Evolutionary conservation across 1,140 invertebrate species (phyloP), one percentile per base, ranked within the genome.

Genomic region (Pseudomyrmex cubaensis): DNA sequence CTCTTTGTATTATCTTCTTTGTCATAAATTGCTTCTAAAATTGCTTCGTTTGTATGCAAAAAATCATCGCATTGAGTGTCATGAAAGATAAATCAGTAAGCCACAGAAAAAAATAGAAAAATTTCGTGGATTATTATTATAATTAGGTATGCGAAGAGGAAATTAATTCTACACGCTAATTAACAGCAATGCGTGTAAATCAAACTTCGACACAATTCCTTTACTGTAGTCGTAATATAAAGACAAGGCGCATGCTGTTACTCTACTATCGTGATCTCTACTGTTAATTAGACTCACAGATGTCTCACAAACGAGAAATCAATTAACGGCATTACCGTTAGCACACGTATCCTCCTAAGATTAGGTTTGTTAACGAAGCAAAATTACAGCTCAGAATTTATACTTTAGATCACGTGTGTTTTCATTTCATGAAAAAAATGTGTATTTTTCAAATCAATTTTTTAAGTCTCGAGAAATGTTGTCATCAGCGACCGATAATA

Each of bases 291-390:
- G 54, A 70, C 76, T 48, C 64, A 59, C 69, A 61, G 48, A 64
- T 44, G 25, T 15, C 59, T 72, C 76, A 70, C 66, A 61, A 80
- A 70, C 66, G 44, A 72, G 54, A 22, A 72, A 80, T 78, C 76
- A 78, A 78, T 80, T 80, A 80, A 61, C 20, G 54, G 8, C n/a
- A 44, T 80, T 72, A 61, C 66, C 50, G 72, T 70, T 80, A 72
- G 76, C 59, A 70, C 76, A 80, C 66, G 44, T 72, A 22, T 80
- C 46, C 22, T 72, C 46, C 35, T 35, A 61, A 44, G 1, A 35
- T 70, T 70, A 48, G 44, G 44, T 48, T 66, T 54, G 9, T 59
- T 69, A 78, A 70, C 56, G 44, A 80, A 80, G 66, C 66, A 59
- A 70, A 61, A 80, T 80, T 72, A 44, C 46, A 46, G 35, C 54